A percentile compares a stretch with the other conserved stretches of the same genome.
These are phyloP conservation scores for Polymixis lichenea DNA, from an alignment of 2,888 invertebrate species.

Conservation along the genomic window DNA sequence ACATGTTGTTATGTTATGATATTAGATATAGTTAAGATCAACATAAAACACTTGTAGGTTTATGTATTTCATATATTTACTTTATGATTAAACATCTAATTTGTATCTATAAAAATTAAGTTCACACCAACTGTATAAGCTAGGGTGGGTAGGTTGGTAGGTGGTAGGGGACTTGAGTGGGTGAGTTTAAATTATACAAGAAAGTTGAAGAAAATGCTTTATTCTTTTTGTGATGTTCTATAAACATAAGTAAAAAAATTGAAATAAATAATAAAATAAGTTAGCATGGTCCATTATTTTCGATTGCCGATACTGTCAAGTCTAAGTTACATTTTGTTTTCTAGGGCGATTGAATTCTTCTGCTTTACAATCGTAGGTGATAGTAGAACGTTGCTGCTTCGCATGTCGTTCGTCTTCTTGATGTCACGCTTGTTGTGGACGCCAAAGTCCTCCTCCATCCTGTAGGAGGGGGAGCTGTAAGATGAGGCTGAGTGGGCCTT, in stretches of 20 bases:
- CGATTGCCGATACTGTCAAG: slow-evolving; percentile 4
- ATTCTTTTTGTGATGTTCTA: slow-evolving; percentile 66
- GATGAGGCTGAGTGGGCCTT: slow-evolving; percentile 72
- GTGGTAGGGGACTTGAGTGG: not conserved
- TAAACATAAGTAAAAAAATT: slow-evolving; percentile 61
- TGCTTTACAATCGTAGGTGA: slow-evolving; percentile 58
- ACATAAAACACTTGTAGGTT: not conserved
- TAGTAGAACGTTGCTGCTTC: slow-evolving; percentile 53
- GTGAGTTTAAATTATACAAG: slow-evolving; percentile 16
- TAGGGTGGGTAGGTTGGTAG: too few species aligned
- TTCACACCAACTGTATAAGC: not conserved
- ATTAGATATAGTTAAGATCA: not conserved
- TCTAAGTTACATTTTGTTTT: slow-evolving; percentile 52
- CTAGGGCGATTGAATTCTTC: slow-evolving; percentile 60
- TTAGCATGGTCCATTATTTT: slow-evolving; percentile 32
- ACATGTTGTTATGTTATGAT: not conserved
- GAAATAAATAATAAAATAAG: slow-evolving; percentile 52
- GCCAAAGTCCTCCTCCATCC: slow-evolving; percentile 78
- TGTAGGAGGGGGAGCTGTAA: slow-evolving; percentile 77
- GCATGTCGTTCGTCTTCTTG: slow-evolving; percentile 67
- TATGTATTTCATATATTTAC: not conserved
- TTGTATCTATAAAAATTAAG: not conserved
- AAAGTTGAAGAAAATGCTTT: slow-evolving; percentile 61
- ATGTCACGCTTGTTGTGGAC: slow-evolving; percentile 82
- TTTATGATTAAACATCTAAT: not conserved